Evolutionary conservation across 2,797 vertebrate species (phyloP), one percentile per base, ranked within the genome.

Genomic region (Etheostoma perlongum): DNA sequence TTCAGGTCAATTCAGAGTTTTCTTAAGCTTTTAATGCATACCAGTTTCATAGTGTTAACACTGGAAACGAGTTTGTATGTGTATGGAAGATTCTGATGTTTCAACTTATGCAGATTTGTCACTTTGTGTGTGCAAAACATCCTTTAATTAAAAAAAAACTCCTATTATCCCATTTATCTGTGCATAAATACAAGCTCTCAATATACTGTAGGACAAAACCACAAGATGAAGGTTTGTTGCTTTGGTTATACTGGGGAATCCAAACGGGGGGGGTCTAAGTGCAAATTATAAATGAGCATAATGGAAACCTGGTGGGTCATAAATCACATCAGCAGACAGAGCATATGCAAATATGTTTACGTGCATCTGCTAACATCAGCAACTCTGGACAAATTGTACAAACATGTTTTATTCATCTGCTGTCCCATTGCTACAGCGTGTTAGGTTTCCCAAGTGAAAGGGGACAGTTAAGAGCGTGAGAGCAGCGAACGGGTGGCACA

Each of bases 251-350:
- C 25, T 25, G 3, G 25, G 25, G 25, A 25, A 25, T 25, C 25
- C 25, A 25, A 25, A 25, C 25, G 21, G 21, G 21, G 21, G 21
- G 21, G 21, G 21, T 23, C 1, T 23, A 23, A 23, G 21, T 23
- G 21, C 21, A 1, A 1, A 23, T 84, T 79, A 83, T 78, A 89
- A 88, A 88, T 75, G 78, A 88, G 66, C 1, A 23, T 70, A 85
- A 88, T 47, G 73, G 79, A 84, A 88, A 76, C n/a, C 61, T 46
- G 71, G 54, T 58, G 76, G 72, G 60, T 85, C 82, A 91, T 91
- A 90, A 90, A 92, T 92, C 89, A 92, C 65, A 72, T 21, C 18
- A 62, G 76, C 83, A 91, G 90, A 88, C 87, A 75, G 47, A 89
- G 60, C 46, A 10, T 85, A 91, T 88, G 88, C 92, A 93, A 93